These are phyloP conservation scores for Tragelaphus buxtoni DNA, from an alignment of 2,113 vertebrate genomes.

Conservation along the genomic window DNA sequence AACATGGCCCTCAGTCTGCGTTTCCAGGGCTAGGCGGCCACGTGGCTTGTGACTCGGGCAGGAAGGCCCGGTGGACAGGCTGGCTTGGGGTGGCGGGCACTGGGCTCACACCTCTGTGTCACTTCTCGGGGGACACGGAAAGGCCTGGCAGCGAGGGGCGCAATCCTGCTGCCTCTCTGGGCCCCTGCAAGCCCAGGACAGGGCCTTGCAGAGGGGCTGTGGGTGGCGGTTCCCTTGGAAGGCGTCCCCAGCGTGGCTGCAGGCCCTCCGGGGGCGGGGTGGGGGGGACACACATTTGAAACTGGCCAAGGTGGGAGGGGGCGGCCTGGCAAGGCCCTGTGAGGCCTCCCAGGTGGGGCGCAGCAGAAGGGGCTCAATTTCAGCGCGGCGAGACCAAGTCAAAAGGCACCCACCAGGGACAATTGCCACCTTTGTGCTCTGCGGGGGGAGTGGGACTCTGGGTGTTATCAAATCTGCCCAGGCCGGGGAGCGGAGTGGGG, in stretches of 20 bases:
- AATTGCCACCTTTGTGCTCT: conserved; percentile 44
- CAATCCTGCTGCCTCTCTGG: background rate
- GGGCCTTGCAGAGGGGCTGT: background rate
- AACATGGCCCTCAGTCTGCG: background rate
- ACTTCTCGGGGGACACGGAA: background rate
- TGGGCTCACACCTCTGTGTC: fast-evolving
- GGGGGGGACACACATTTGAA: background rate
- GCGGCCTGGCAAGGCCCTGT: background rate
- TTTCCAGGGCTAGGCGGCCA: background rate
- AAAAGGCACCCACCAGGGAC: conserved; percentile 48
- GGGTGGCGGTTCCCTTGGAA: background rate
- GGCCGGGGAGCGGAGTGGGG: background rate
- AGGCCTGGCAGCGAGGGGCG: fast-evolving
- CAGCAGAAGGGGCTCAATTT: background rate
- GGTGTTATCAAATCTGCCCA: conserved; percentile 45
- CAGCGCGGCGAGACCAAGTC: conserved; percentile 15
- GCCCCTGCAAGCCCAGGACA: background rate
- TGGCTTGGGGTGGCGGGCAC: fast-evolving
- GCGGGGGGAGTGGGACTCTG: background rate
- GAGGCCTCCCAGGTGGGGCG: background rate
- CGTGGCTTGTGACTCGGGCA: background rate
- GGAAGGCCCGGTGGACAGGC: background rate
- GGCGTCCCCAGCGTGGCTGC: conserved; percentile 9
- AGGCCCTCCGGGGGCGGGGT: fast-evolving
- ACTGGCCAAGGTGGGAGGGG: background rate